These are phyloP conservation scores for Sardinella longiceps DNA, from an alignment of 2,797 vertebrate species.

Conservation along the genomic window DNA sequence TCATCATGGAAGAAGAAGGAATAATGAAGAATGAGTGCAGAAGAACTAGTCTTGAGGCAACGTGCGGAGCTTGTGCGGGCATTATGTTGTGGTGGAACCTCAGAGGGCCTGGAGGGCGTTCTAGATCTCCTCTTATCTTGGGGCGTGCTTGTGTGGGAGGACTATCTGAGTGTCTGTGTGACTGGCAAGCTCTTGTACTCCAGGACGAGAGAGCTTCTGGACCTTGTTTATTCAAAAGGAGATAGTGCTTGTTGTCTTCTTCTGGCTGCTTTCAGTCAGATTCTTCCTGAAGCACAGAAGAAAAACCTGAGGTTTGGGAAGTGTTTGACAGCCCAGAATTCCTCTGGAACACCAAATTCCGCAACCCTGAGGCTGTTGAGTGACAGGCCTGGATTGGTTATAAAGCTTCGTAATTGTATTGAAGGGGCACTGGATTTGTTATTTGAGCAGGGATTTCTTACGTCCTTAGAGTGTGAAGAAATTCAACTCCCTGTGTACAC, in stretches of 20 bases:
- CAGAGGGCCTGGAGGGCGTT: conserved; percentile 78
- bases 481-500: conserved; percentile 79
- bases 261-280: conserved; percentile 65
- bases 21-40: conserved; percentile 67
- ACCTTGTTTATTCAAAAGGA: conserved; percentile 77
- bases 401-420: conserved; percentile 68
- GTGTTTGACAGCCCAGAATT: conserved; percentile 21
- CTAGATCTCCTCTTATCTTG: conserved; percentile 81
- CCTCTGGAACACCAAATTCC: conserved; percentile 42
- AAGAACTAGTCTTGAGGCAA: conserved; percentile 74
- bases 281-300: conserved; percentile 65
- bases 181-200: conserved; percentile 66
- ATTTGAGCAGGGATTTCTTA: conserved; percentile 67
- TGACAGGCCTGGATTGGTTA: conserved; percentile 74
- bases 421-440: conserved; percentile 69
- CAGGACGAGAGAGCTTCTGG: conserved; percentile 76
- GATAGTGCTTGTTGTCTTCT: conserved; percentile 69
- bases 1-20: not conserved
- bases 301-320: conserved; percentile 51
- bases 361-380: conserved; percentile 63
- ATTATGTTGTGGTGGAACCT: conserved; percentile 74
- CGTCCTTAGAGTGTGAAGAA: conserved; percentile 73
- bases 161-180: conserved; percentile 74
- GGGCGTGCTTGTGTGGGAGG: conserved; percentile 80
- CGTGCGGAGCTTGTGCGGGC: conserved; percentile 74